These are phyloP conservation scores for Chelmon rostratus DNA, from an alignment of 2,797 vertebrate genomes.

Conservation along the genomic window DNA sequence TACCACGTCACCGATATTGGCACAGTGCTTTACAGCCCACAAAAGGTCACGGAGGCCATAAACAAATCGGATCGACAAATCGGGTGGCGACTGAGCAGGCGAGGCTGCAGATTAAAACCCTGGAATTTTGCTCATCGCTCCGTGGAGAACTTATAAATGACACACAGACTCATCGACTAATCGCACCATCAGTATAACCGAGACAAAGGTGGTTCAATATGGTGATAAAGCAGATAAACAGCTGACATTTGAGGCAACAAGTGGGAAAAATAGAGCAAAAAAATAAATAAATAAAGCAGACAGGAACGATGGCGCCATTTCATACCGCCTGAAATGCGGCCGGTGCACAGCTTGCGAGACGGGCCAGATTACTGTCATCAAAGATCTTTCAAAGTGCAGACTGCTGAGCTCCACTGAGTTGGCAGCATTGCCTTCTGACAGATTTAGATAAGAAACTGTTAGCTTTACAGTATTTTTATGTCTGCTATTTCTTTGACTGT, in stretches of 20 bases:
- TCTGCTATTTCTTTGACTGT: conserved; percentile 37
- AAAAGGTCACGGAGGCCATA: conserved; percentile 77
- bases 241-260: conserved; percentile 65
- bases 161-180: conserved; percentile 46
- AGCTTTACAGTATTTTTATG: conserved; percentile 51
- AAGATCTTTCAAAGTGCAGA: conserved; percentile 63
- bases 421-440: conserved; percentile 54
- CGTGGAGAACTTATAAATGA: conserved; percentile 48
- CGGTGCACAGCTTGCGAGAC: conserved; percentile 40
- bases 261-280: conserved; percentile 38
- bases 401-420: conserved; percentile 51
- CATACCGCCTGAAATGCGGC: conserved; percentile 22
- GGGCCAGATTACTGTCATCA: conserved; percentile 60
- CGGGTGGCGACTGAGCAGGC: conserved; percentile 30
- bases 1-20: conserved; percentile 67
- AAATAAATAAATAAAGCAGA: conserved; percentile 31
- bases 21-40: conserved; percentile 71
- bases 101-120: conserved; percentile 72
- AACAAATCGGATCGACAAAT: conserved; percentile 57
- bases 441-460: conserved; percentile 63
- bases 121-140: conserved; percentile 59
- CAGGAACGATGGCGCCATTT: conserved; percentile 29
- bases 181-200: conserved; percentile 34
- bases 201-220: conserved; percentile 57
- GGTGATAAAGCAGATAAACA: conserved; percentile 61